These are phyloP conservation scores for Potamilus streckersoni DNA, from an alignment of 1,140 invertebrate species.

Conservation along the genomic window DNA sequence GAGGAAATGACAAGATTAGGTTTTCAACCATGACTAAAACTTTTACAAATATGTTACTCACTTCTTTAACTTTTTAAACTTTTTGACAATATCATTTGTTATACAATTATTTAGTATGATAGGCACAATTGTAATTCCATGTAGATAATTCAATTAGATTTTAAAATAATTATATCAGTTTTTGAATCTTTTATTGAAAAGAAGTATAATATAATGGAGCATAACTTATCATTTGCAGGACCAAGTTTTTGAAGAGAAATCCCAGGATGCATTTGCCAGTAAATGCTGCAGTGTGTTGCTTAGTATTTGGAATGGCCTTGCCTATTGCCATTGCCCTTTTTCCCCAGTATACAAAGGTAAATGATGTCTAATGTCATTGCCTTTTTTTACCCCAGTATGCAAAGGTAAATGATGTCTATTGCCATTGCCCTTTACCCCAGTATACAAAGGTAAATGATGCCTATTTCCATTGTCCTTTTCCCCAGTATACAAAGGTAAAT, in stretches of 20 bases:
- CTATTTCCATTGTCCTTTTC: too few species aligned
- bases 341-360: constrained; percentile 66
- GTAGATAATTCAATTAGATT: too few species aligned
- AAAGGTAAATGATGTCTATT: constrained; percentile 41
- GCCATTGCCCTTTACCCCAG: constrained; percentile 15
- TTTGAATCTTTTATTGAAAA: not conserved
- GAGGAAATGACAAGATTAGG: too few species aligned
- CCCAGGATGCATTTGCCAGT: constrained; percentile 64
- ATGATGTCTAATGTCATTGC: too few species aligned
- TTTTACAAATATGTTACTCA: too few species aligned
- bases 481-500: too few species aligned
- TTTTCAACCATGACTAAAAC: too few species aligned
- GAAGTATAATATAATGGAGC: not conserved
- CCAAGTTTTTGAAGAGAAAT: constrained; percentile 55
- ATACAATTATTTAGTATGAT: too few species aligned
- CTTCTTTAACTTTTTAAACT: too few species aligned
- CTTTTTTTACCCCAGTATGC: constrained; percentile 50
- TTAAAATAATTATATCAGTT: too few species aligned
- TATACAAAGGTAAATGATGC: constrained; percentile 55
- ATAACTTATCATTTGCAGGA: constrained; percentile 43
- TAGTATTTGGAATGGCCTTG: constrained; percentile 66
- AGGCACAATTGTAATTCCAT: too few species aligned
- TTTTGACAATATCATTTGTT: too few species aligned
- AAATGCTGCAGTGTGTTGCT: constrained; percentile 63
- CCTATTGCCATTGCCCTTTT: constrained; percentile 68